These are phyloP conservation scores for Peribatodes rhomboidaria DNA, from an alignment of 2,888 invertebrate species.

Conservation along the genomic window DNA sequence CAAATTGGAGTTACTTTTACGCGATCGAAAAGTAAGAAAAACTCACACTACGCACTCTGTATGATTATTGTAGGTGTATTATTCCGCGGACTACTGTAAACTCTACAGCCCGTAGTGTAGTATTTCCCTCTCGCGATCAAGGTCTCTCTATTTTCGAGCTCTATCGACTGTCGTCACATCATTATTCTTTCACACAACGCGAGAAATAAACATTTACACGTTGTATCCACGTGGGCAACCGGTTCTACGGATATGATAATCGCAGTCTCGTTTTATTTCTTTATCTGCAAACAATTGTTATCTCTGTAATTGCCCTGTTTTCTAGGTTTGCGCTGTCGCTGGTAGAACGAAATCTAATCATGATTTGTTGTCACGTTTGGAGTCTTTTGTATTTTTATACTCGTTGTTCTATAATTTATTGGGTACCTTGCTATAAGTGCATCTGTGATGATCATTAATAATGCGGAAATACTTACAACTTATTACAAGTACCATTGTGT, in stretches of 20 bases:
- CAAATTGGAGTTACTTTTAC: too few species aligned
- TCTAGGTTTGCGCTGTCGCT: background rate
- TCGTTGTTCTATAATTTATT: background rate
- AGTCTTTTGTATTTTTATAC: background rate
- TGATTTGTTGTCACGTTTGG: background rate
- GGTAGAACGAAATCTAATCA: background rate
- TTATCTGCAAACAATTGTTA: conserved; percentile 10
- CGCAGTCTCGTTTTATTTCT: conserved; percentile 6
- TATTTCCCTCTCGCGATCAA: conserved; percentile 22
- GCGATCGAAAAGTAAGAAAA: too few species aligned
- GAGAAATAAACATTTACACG: conserved; percentile 25
- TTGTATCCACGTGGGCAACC: conserved; percentile 24
- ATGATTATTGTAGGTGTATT: background rate
- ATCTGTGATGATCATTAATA: too few species aligned
- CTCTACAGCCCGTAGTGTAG: conserved; percentile 1
- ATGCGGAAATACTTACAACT: too few species aligned
- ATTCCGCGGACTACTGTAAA: background rate
- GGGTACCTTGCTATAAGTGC: too few species aligned
- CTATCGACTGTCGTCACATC: conserved; percentile 26
- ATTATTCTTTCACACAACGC: conserved; percentile 17
- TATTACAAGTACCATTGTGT: too few species aligned
- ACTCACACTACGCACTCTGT: too few species aligned
- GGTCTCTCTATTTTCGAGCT: conserved; percentile 30
- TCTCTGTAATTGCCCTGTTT: conserved; percentile 13
- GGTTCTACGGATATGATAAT: conserved; percentile 16